Evolutionary conservation across 2,797 vertebrate genomes (phyloP), one percentile per base, ranked within the genome.

Genomic region (Gymnopithys bicolor): DNA sequence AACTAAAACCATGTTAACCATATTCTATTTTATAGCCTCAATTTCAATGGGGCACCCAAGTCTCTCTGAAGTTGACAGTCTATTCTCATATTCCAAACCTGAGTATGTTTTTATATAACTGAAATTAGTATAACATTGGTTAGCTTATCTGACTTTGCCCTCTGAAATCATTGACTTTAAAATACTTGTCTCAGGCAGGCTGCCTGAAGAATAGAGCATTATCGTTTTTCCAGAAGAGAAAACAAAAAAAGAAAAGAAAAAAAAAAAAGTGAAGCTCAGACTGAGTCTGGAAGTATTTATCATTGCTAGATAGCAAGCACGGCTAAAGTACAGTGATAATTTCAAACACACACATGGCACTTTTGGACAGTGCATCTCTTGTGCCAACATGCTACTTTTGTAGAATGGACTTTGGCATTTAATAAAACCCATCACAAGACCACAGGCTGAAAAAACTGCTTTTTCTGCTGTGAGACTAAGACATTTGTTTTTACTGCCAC

Each of bases 1-100:
- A 81, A 58, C n/a, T 76, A 35, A 87, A 94, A 43, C 66, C 45
- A 18, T 66, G 56, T 93, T 94, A 94, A 94, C 69, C 86, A 84
- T 88, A 86, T 78, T 91, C 13, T 73, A 17, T 43, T 93, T 92
- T 90, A 93, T 52, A 73, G 28, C 25, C 23, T 93, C 51, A 69
- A 6, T 86, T 93, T 94, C 85, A 86, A 5, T 58, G 30, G 30
- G 52, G 10, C 0, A 3, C 22, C 15, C 51, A 73, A 74, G 18
- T n/a, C 13, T 55, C 14, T 89, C 49, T 84, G 55, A 92, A 93
- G 32, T 78, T 69, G 81, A 75, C 30, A 55, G 24, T 33, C 63
- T 86, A 13, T 78, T 84, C 11, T 79, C 27, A 59, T 71, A 88
- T 87, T 8, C 48, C 24, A 71, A 45, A 53, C 14, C 35, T 48